Conservation (phyloP, 2,888 invertebrate species). For the Drosophila gaucha region DNA sequence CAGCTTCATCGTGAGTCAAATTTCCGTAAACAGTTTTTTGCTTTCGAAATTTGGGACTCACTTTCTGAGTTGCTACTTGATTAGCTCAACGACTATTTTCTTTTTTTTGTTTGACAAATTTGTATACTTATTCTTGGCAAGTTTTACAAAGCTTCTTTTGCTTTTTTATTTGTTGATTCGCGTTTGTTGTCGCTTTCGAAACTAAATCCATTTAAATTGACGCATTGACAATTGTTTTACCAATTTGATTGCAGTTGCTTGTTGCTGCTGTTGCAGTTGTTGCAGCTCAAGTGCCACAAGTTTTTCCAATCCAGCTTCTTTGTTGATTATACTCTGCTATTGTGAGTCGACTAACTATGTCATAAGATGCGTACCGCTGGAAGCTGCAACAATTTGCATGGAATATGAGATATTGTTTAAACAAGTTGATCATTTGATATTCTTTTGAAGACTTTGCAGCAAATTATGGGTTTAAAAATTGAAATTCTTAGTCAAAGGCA, state of each 20-base stretch:
- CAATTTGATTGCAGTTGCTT: constrained; percentile 63
- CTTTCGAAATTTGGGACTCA: neutral
- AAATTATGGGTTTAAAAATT: no score
- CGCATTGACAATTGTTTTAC: constrained; percentile 77
- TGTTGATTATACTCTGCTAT: constrained; percentile 9
- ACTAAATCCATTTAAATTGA: constrained; percentile 70
- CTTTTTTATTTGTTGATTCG: constrained; percentile 5
- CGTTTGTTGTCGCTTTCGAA: constrained; percentile 28
- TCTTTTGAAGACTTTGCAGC: no score
- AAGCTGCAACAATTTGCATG: neutral
- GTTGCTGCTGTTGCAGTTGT: constrained; percentile 17
- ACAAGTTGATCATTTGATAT: no score
- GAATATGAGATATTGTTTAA: no score
- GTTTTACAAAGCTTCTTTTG: constrained; percentile 20
- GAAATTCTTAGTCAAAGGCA: no score
- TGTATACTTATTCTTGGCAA: constrained; percentile 14
- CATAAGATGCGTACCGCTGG: neutral
- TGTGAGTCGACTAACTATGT: neutral
- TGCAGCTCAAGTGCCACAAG: constrained; percentile 26
- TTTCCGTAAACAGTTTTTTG: constrained; percentile 2
- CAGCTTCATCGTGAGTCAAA: constrained; percentile 39
- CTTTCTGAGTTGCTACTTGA: constrained; percentile 15
- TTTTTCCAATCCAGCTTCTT: constrained; percentile 21
- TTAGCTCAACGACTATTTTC: constrained; percentile 40
- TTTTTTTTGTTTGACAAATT: neutral